Percentiles rank a stretch among this genome's conserved stretches.
phyloP scores from a whole-genome alignment of 37 sponge, comb jelly and placozoan species.

The Hexactinellida sp. region DNA sequence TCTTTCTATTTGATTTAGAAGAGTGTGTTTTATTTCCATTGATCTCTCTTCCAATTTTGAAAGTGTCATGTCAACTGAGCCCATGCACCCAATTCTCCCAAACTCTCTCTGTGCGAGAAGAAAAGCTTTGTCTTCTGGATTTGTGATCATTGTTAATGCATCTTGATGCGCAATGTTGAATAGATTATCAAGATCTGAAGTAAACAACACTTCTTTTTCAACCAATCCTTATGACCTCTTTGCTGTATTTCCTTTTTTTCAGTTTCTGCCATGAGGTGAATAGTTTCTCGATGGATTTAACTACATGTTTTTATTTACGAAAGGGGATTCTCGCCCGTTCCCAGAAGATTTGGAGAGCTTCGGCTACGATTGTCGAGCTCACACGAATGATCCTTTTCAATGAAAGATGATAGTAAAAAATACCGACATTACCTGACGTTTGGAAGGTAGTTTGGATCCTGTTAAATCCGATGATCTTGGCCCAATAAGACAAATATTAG shows the following conservation, averaged over 20 bases:
- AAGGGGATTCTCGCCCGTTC: background rate
- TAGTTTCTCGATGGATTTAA: background rate
- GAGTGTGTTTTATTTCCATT: background rate
- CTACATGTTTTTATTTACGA: background rate
- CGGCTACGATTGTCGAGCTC: background rate
- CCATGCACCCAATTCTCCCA: background rate
- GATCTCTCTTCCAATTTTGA: background rate
- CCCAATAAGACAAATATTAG: background rate
- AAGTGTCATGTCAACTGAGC: background rate
- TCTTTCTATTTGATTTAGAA: background rate
- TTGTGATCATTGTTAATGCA: background rate
- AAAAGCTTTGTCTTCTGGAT: conserved; percentile 9
- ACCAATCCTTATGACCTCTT: background rate
- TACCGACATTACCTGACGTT: background rate
- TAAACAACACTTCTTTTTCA: background rate
- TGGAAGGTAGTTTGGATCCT: background rate
- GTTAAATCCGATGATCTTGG: background rate
- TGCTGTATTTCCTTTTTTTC: background rate
- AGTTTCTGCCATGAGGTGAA: background rate
- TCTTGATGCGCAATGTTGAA: background rate
- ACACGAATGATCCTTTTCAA: background rate
- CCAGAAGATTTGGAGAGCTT: background rate
- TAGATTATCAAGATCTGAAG: background rate
- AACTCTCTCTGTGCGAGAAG: background rate
- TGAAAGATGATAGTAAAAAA: background rate